Evolutionary conservation across 2,113 vertebrate genomes (phyloP).

Genomic region (Chionodraco myersi): DNA sequence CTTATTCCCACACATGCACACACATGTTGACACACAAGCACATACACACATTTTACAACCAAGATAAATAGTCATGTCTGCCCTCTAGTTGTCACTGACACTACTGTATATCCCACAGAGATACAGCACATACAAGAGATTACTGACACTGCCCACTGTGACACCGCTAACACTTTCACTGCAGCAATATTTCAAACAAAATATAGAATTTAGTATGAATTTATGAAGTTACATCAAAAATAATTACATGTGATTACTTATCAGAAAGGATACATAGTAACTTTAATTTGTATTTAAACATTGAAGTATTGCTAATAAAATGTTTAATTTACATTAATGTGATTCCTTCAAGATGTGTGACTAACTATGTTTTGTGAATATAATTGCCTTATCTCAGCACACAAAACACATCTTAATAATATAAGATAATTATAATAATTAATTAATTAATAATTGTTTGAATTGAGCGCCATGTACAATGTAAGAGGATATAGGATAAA

Average conservation of each 20-base stretch:
- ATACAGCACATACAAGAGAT: background rate
- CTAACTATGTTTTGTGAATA: background rate
- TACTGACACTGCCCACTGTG: background rate
- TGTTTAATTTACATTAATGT: background rate
- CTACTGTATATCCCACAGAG: conserved; percentile 5
- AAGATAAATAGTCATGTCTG: conserved; percentile 74
- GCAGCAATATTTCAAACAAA: background rate
- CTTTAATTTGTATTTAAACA: background rate
- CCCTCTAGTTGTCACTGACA: conserved; percentile 80
- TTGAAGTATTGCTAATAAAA: too few relatives aligned
- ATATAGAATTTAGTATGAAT: background rate
- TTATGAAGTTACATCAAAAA: background rate
- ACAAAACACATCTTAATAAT: too few relatives aligned
- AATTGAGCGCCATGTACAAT: background rate
- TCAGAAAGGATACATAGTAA: background rate
- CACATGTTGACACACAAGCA: conserved; percentile 20
- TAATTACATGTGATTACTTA: background rate
- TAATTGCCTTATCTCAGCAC: too few relatives aligned
- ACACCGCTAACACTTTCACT: background rate
- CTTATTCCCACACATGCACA: background rate
- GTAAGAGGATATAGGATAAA: background rate
- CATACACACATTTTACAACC: conserved; percentile 27
- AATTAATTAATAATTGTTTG: background rate
- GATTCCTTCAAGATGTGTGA: background rate
- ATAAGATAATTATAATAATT: too few relatives aligned